Conservation (phyloP, 2,113 vertebrate species). For the Myxocyprinus asiaticus region DNA sequence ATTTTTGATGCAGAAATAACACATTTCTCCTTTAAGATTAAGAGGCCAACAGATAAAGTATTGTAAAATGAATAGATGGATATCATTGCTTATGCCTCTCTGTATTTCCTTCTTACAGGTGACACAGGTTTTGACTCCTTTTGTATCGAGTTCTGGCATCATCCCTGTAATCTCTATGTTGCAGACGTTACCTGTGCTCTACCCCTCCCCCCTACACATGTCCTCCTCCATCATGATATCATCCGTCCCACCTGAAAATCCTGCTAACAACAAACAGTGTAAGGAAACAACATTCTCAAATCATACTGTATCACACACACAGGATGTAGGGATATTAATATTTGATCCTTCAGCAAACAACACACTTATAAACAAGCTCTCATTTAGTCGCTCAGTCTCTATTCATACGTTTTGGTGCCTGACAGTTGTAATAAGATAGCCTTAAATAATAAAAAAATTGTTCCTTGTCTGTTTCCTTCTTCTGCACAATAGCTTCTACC, state of each 20-base stretch:
- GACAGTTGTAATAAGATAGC: neutral
- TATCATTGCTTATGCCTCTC: neutral
- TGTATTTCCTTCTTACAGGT: constrained; percentile 11
- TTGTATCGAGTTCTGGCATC: constrained; percentile 79
- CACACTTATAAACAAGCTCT: too few species aligned
- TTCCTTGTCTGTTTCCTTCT: too few species aligned
- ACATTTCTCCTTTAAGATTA: too few species aligned
- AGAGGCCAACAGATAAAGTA: too few species aligned
- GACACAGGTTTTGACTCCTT: constrained; percentile 74
- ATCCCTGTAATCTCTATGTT: constrained; percentile 83
- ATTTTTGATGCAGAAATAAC: too few species aligned
- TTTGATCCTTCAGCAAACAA: neutral
- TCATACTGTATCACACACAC: neutral
- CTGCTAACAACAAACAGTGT: constrained; percentile 62
- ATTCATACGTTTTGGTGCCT: neutral
- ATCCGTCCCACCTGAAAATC: constrained; percentile 76
- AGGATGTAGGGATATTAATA: neutral
- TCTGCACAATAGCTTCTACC: too few species aligned
- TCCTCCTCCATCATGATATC: constrained; percentile 86
- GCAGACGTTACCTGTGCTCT: constrained; percentile 87
- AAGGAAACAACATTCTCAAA: constrained; percentile 51
- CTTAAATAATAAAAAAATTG: neutral
- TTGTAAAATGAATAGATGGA: neutral
- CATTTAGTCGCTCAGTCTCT: too few species aligned
- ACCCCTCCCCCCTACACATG: constrained; percentile 82